A percentile compares a stretch with the other conserved stretches of the same genome.
phyloP scores from a whole-genome alignment of 1,140 invertebrate genomes.

The Himalopsyche phryganea region DNA sequence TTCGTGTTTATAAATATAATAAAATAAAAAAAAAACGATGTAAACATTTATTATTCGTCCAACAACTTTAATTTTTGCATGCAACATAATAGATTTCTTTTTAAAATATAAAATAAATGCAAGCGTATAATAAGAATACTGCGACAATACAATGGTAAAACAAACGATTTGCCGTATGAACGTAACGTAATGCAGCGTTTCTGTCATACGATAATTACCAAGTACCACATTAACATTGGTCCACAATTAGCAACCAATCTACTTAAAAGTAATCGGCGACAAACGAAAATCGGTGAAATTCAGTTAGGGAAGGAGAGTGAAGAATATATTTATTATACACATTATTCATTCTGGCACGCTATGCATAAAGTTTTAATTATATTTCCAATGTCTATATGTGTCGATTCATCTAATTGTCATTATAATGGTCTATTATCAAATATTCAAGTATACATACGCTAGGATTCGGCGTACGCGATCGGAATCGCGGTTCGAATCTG shows the following conservation, averaged over 20 bases:
- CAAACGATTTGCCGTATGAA: no score
- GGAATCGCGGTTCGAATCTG: background rate
- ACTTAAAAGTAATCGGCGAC: background rate
- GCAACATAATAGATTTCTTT: no score
- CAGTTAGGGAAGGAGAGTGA: conserved; percentile 1
- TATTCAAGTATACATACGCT: conserved; percentile 32
- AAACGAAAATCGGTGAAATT: background rate
- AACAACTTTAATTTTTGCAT: no score
- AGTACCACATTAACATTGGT: background rate
- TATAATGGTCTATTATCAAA: conserved; percentile 30
- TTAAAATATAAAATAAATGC: no score
- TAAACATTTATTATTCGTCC: no score
- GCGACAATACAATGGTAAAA: no score
- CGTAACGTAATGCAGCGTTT: no score
- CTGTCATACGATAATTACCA: no score
- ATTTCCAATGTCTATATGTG: conserved; percentile 29
- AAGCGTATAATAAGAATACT: no score
- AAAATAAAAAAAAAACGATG: no score
- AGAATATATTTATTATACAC: conserved; percentile 23
- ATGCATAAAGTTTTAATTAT: conserved; percentile 23
- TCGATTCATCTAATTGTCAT: conserved; percentile 31
- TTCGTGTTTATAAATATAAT: no score
- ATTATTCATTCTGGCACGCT: conserved; percentile 20
- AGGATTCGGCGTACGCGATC: conserved; percentile 24
- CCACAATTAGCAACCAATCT: background rate